Evolutionary conservation across 2,888 invertebrate species (phyloP).

Genomic region (Nectonema munidae): DNA sequence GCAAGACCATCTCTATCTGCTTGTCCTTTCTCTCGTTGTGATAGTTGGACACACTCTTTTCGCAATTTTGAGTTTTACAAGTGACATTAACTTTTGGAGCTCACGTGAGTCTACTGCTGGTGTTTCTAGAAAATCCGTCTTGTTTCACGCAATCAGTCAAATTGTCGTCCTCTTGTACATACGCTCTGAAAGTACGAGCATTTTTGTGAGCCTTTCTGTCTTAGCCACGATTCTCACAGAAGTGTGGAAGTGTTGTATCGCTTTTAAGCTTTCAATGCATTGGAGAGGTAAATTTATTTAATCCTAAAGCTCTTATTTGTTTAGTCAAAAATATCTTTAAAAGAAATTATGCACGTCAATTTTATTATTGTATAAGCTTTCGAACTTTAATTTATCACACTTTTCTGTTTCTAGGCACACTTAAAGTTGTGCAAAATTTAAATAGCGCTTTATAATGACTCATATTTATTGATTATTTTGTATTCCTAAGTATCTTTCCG

Average conservation of each 20-base stretch:
- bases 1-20: slow-evolving; percentile 62
- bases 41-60: slow-evolving; percentile 71
- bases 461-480: too few species aligned
- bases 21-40: slow-evolving; percentile 56
- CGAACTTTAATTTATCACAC: too few species aligned
- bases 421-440: too few species aligned
- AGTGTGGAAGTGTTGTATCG: slow-evolving; percentile 81
- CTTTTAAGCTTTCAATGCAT: slow-evolving; percentile 37
- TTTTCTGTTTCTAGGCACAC: too few species aligned
- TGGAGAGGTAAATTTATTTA: slow-evolving; percentile 24
- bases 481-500: too few species aligned
- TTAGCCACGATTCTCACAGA: slow-evolving; percentile 59
- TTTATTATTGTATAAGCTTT: too few species aligned
- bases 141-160: slow-evolving; percentile 77
- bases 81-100: slow-evolving; percentile 78
- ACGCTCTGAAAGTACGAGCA: slow-evolving; percentile 56
- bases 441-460: too few species aligned
- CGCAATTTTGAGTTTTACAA: slow-evolving; percentile 85
- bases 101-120: slow-evolving; percentile 48
- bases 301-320: too few species aligned
- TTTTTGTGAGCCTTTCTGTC: slow-evolving; percentile 50
- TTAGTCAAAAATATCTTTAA: too few species aligned
- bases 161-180: slow-evolving; percentile 60
- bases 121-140: slow-evolving; percentile 47
- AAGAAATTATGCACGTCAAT: too few species aligned